Percentiles rank a stretch among this genome's conserved stretches.
Evolutionary conservation across 2,888 invertebrate species (phyloP).

Genomic region (Sylvicola fuscatus): DNA sequence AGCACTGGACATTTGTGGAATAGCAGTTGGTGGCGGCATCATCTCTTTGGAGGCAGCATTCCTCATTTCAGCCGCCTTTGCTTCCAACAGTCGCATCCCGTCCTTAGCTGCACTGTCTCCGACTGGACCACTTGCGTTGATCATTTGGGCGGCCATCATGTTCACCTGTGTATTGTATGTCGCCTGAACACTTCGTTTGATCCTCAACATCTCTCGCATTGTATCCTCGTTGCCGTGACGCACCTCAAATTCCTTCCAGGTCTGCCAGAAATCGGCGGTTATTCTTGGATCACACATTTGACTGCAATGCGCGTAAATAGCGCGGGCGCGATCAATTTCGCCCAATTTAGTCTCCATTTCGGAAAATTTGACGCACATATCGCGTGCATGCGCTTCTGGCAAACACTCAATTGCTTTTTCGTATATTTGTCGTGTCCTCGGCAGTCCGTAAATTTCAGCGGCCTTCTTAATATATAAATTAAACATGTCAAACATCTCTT

Average conservation of each 20-base stretch:
- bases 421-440: conserved; percentile 92
- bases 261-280: conserved; percentile 89
- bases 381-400: conserved; percentile 72
- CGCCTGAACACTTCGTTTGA: conserved; percentile 93
- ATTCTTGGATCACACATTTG: conserved; percentile 98
- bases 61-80: conserved; percentile 44
- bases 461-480: conserved; percentile 98
- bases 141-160: conserved; percentile 97
- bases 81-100: conserved; percentile 76
- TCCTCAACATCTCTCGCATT: conserved; percentile 94
- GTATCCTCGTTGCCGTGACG: conserved; percentile 99
- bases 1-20: conserved; percentile 9
- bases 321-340: conserved; percentile 92
- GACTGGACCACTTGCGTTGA: conserved; percentile 47
- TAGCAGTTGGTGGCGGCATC: neutral
- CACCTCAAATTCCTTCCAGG: conserved; percentile 99
- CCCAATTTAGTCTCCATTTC: conserved; percentile 97
- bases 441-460: conserved; percentile 92
- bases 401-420: conserved; percentile 92
- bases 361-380: conserved; percentile 92
- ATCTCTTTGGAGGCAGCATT: conserved; percentile 9
- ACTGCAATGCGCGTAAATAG: conserved; percentile 94
- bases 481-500: conserved; percentile 94
- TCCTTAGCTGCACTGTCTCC: conserved; percentile 56
- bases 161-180: conserved; percentile 97